Conservation (phyloP, 2,888 invertebrate species). For the Beris chalybata region DNA sequence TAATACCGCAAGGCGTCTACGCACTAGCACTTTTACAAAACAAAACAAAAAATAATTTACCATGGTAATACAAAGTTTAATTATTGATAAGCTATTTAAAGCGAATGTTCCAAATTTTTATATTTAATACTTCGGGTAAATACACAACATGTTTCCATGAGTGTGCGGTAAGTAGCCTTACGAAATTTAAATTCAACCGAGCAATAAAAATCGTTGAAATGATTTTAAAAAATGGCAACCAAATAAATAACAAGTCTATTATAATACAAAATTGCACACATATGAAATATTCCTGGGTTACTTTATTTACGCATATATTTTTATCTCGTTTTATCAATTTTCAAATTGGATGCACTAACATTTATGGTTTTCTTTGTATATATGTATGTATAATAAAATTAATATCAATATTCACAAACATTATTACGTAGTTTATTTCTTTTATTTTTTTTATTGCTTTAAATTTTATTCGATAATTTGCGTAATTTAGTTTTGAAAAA, state of each 20-base stretch:
- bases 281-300: slow-evolving; percentile 20
- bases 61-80: not conserved
- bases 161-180: too few relatives aligned
- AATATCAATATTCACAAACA: slow-evolving; percentile 2
- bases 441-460: not conserved
- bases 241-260: slow-evolving; percentile 12
- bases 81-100: slow-evolving; percentile 24
- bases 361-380: slow-evolving; percentile 28
- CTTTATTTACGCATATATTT: slow-evolving; percentile 31
- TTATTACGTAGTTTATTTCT: not conserved
- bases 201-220: too few relatives aligned
- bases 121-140: not conserved
- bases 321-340: slow-evolving; percentile 6
- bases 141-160: too few relatives aligned
- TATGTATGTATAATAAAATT: slow-evolving; percentile 16
- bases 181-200: too few relatives aligned
- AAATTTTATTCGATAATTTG: slow-evolving; percentile 1
- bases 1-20: slow-evolving; percentile 20
- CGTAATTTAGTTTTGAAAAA: not conserved
- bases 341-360: slow-evolving; percentile 44
- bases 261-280: slow-evolving; percentile 22
- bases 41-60: slow-evolving; percentile 21
- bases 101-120: slow-evolving; percentile 11
- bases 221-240: slow-evolving; percentile 12
- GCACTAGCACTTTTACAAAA: slow-evolving; percentile 23